Conservation (phyloP, 2,797 vertebrate species). For the Scomberomorus guttatus region DNA sequence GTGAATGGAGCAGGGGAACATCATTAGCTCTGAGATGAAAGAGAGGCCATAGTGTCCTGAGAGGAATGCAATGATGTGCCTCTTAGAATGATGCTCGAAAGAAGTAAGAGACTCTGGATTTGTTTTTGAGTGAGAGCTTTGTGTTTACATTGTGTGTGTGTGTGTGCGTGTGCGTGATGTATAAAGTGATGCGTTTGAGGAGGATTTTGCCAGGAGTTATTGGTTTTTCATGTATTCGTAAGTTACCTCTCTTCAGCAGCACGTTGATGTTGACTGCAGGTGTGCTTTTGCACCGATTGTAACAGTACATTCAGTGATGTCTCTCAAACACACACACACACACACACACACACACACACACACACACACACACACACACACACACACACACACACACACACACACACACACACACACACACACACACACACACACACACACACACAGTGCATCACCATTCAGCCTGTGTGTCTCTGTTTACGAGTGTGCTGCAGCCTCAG, state of each 20-base stretch:
- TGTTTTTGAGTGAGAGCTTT: slow-evolving; percentile 30
- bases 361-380: background rate
- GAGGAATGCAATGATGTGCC: slow-evolving; percentile 57
- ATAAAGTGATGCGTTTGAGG: slow-evolving; percentile 8
- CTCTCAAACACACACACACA: background rate
- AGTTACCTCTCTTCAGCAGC: slow-evolving; percentile 4
- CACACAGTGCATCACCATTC: slow-evolving; percentile 25
- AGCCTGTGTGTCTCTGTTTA: slow-evolving; percentile 47
- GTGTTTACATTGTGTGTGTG: background rate
- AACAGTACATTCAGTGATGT: background rate
- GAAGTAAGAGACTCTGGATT: slow-evolving; percentile 32
- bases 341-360: background rate
- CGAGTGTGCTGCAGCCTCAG: slow-evolving; percentile 1
- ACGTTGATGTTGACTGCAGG: slow-evolving; percentile 4
- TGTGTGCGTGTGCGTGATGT: background rate
- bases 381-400: background rate
- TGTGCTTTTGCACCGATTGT: slow-evolving; percentile 10
- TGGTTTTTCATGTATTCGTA: slow-evolving; percentile 17
- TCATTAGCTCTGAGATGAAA: slow-evolving; percentile 71
- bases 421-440: background rate
- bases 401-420: background rate
- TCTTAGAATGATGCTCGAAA: slow-evolving; percentile 43
- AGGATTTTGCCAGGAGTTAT: slow-evolving; percentile 32
- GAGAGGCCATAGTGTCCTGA: slow-evolving; percentile 47
- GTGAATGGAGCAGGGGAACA: slow-evolving; percentile 43